Evolutionary conservation across 2,888 invertebrate species (phyloP).

Genomic region (Tromatobia lineatoria): DNA sequence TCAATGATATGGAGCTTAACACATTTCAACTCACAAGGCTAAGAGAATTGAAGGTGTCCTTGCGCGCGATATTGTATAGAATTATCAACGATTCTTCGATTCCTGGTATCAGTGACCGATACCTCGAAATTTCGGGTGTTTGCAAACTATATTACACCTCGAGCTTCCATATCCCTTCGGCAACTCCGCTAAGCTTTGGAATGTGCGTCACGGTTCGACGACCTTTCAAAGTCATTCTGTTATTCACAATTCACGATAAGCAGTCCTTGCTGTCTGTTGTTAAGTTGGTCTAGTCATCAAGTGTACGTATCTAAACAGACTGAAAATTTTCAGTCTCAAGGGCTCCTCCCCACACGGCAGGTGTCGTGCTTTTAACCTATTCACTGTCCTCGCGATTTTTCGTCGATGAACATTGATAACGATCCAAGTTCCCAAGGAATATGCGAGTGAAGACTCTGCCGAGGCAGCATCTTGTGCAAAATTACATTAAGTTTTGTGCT

Average conservation of each 20-base stretch:
- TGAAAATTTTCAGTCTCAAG: conserved; percentile 56
- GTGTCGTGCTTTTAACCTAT: conserved; percentile 2
- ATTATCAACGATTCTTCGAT: conserved; percentile 27
- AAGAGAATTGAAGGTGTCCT: background rate
- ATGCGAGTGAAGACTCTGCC: conserved; percentile 81
- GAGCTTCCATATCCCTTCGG: conserved; percentile 68
- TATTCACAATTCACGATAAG: conserved; percentile 55
- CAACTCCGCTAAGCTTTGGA: conserved; percentile 76
- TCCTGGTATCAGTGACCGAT: conserved; percentile 58
- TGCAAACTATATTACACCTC: conserved; percentile 74
- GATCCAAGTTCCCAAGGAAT: conserved; percentile 52
- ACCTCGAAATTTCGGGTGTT: conserved; percentile 71
- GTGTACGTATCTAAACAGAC: background rate
- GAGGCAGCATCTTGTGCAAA: conserved; percentile 70
- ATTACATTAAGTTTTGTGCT: conserved; percentile 34
- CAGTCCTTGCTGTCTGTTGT: conserved; percentile 36
- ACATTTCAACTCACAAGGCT: background rate
- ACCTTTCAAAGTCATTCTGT: conserved; percentile 71
- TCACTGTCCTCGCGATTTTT: background rate
- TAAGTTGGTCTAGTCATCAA: conserved; percentile 11
- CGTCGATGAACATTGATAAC: conserved; percentile 7
- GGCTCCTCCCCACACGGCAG: conserved; percentile 29
- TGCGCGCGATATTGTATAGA: conserved; percentile 12
- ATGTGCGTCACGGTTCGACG: conserved; percentile 58
- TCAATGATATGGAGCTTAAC: background rate